Evolutionary conservation across 2,888 invertebrate genomes (phyloP), one percentile per base, ranked within the genome.

Genomic region (Temnothorax rugatulus): DNA sequence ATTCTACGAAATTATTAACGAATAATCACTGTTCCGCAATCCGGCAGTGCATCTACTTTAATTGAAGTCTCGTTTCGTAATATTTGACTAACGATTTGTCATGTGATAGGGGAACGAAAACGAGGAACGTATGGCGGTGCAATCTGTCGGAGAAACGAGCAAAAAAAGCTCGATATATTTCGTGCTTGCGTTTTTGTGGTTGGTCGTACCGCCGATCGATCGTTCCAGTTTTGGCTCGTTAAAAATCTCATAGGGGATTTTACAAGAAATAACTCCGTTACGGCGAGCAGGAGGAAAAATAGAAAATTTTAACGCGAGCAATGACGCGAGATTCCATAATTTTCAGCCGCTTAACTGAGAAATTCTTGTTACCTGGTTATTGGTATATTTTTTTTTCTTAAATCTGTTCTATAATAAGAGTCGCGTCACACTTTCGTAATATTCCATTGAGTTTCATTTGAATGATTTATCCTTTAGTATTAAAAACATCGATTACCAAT

Each of bases 181-280:
- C 88, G 86, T 82, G 86, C 82, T 81, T 83, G 85, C 88, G 88
- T 90, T 90, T 90, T 90, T 89, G 91, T 86, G 90, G 86, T 87
- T 83, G 86, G 85, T 87, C 91, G 91, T 92, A 29, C 76, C 38
- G 86, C 89, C 84, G 86, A 79, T 66, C 86, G 86, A 84, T 81
- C 74, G 79, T 59, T 81, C 79, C 38, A 81, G 79, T 81, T 81
- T 81, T 74, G 79, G 74, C 59, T 73, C 59, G 79, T 81, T 81
- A 81, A 81, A 81, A 81, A 74, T 18, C 75, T 73, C 59, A 38
- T 59, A 74, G 59, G 47, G 59, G 74, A 81, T 81, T 81, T 69
- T 69, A 47, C 59, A 81, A 81, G 79, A 74, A 81, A 81, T 81
- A 81, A 61, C 59, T 69, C 57, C 34, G 66, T 63, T 50, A 76